Evolutionary conservation across 1,140 invertebrate genomes (phyloP), one percentile per base, ranked within the genome.

Genomic region (Phenacoccus solenopsis): DNA sequence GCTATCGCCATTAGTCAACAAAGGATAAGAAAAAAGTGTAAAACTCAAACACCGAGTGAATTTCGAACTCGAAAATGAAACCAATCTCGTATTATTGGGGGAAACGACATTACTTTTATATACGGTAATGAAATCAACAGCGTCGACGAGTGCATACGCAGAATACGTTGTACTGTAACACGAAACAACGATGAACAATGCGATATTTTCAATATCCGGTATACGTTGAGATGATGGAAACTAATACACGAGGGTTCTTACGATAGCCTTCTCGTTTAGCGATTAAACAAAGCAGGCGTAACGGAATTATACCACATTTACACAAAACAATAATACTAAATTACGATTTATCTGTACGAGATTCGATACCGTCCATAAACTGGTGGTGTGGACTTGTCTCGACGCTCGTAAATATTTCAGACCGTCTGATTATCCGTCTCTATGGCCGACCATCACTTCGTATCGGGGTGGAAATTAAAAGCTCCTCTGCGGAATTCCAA

Each of bases 281-380:
- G 38, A 49, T 49, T 49, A 49, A 49, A 49, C 38, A n/a, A 49
- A 49, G 38, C 38, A 49, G 38, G 38, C 38, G 38, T 49, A 49
- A 49, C 38, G 38, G 38, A 49, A 49, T 49, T 49, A 49, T 49
- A 49, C 38, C 38, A 49, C 38, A 49, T 49, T 49, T 49, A 49
- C 38, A 49, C 38, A 49, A 49, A 49, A 49, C 38, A 49, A 49
- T 49, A n/a, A 49, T 49, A 49, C 38, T 49, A 49, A 49, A 49
- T 49, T 49, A 49, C 38, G 38, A 49, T 49, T 49, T 49, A 49
- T 49, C 38, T 49, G 20, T 49, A 49, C 12, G 13, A n/a, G 38
- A 49, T 49, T 49, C 38, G 38, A 49, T 49, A 49, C 38, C 16
- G 38, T 49, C 38, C 16, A 49, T 49, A 49, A 49, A 49, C 38